Base-by-base conservation (phyloP, 2,113 vertebrate species). In the Isichthys henryi region DNA sequence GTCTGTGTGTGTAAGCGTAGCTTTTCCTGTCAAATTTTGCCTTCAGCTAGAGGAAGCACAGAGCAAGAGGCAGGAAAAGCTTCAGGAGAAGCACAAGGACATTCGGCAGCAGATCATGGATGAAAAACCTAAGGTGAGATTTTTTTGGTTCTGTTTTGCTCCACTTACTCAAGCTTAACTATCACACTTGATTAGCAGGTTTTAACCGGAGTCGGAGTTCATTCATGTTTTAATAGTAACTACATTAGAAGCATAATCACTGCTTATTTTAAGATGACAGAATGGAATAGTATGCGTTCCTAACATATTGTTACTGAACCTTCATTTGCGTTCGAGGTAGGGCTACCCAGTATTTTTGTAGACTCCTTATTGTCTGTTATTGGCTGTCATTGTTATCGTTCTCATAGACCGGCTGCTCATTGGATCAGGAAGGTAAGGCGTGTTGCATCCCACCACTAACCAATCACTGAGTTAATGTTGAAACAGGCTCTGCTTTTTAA, bases 51-150 rank as follows among this genome's bases (percentile, higher is more conserved):
- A 99, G 94, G 98, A 99, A 19, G 97, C 98, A 80, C 98, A 99
- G 92, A 96, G 94, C 92, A 99, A 99, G 95, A 95, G 98, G 39
- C 98, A 98, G 88, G 98, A 99, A 93, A 97, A 96, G 89, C 95
- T 99, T 1, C 92, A 97, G 74, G 98, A 99, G 91, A 98, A 98
- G 93, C 98, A 99, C 91, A 98, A 99, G 93, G 97, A 98, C 89
- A 96, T 98, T n/a, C 97, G 96, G n/a, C 98, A 98, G 92, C 98
- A 99, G 92, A 99, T 99, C 91, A 92, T 99, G 95, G 98, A 99
- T 70, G 98, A 99, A 92, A 98, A 97, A 90, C 97, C 98, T 82
- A 99, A 99, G 97, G 98, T 99, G 96, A 50, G 52, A 23, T 90
- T 23, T 23, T 45, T 74, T 43, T 88, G 19, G 52, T 53, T 19